These are phyloP conservation scores for Gandaritis pyraliata DNA, from an alignment of 2,888 invertebrate species.

Conservation along the genomic window DNA sequence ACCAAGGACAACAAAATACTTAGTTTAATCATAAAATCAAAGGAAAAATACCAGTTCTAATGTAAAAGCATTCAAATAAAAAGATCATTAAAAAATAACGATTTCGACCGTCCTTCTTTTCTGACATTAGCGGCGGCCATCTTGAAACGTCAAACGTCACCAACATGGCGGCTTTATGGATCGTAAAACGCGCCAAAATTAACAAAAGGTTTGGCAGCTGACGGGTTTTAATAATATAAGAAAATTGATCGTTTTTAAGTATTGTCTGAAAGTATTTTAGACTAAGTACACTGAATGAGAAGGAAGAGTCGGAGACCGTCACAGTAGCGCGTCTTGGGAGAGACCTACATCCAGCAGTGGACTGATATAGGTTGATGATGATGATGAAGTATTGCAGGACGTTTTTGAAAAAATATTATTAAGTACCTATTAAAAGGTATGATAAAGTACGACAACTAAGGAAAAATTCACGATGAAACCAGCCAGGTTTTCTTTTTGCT, in stretches of 20 bases:
- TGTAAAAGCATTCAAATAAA: constrained; percentile 43
- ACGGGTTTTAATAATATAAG: constrained; percentile 58
- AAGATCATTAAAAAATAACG: constrained; percentile 60
- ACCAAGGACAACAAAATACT: too few species aligned
- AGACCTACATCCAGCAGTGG: too few species aligned
- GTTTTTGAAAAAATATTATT: not conserved
- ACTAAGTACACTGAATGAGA: too few species aligned
- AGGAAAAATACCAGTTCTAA: constrained; percentile 11
- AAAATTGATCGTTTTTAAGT: constrained; percentile 5
- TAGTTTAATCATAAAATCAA: too few species aligned
- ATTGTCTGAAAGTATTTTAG: too few species aligned
- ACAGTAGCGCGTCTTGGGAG: too few species aligned
- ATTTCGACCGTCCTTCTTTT: constrained; percentile 54
- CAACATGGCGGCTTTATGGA: constrained; percentile 72
- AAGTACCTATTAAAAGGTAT: not conserved
- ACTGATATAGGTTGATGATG: too few species aligned
- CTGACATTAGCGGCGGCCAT: constrained; percentile 63
- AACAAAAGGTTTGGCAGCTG: constrained; percentile 78
- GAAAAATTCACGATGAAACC: too few species aligned
- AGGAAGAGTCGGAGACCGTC: too few species aligned
- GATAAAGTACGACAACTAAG: too few species aligned
- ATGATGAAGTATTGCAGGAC: too few species aligned
- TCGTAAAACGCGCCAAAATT: constrained; percentile 77
- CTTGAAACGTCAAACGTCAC: constrained; percentile 59
- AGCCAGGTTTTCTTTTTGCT: too few species aligned